A percentile compares a stretch with the other conserved stretches of the same genome.
Conservation (phyloP, 2,113 vertebrate species). For the Zeus faber region DNA sequence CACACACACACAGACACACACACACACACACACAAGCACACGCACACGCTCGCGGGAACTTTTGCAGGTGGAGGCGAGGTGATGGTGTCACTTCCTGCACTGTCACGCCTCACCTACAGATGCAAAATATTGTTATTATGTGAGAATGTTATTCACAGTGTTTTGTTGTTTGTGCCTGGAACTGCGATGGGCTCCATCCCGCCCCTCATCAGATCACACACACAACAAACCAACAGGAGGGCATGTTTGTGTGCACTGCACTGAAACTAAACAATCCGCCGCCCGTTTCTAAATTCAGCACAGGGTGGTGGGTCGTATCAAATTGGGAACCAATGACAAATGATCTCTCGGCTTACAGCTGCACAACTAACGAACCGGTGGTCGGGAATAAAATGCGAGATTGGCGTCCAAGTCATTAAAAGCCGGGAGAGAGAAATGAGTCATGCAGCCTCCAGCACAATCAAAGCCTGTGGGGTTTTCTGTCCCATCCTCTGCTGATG, state of each 20-base stretch:
- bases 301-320: not conserved
- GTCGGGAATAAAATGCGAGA: constrained; percentile 41
- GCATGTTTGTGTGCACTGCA: not conserved
- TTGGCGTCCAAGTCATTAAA: constrained; percentile 45
- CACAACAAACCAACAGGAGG: not conserved
- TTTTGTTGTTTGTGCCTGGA: not conserved
- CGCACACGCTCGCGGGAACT: constrained; percentile 11
- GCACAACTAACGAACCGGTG: constrained; percentile 22
- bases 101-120: too few species aligned
- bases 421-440: constrained; percentile 40
- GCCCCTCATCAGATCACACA: not conserved
- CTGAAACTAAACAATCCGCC: not conserved
- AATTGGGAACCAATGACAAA: not conserved
- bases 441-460: constrained; percentile 52
- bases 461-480: constrained; percentile 50
- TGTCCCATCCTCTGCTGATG: constrained; percentile 20
- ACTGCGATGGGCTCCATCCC: too few species aligned
- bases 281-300: not conserved
- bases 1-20: not conserved
- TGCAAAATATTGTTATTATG: too few species aligned
- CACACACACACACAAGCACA: constrained; percentile 4
- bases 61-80: too few species aligned
- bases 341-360: not conserved
- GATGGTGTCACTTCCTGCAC: too few species aligned
- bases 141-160: too few species aligned